phyloP scores from a whole-genome alignment of 2,113 vertebrate genomes.

The Colinus virginianus region DNA sequence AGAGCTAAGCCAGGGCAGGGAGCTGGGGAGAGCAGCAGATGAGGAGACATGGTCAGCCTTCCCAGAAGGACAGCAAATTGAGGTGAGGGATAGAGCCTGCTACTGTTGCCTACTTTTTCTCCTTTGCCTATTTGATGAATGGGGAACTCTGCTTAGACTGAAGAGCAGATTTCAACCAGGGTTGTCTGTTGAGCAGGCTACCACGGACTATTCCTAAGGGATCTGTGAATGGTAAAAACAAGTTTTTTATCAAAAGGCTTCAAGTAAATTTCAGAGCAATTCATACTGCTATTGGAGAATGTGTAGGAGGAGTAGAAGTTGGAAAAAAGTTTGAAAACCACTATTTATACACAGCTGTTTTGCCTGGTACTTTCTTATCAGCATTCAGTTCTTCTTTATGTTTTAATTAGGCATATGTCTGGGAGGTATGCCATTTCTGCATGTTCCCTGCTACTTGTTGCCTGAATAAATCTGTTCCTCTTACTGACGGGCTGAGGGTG shows the following conservation, averaged over 20 bases:
- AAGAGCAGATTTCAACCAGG: background rate
- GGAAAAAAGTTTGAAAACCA: background rate
- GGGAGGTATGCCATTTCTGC: background rate
- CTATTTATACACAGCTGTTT: background rate
- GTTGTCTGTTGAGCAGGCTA: background rate
- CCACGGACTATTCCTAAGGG: background rate
- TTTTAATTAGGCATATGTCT: fast-evolving
- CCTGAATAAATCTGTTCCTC: background rate
- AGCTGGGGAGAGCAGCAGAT: background rate
- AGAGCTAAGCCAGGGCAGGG: background rate
- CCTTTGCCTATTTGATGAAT: background rate
- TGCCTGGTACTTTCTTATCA: background rate
- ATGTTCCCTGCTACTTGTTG: background rate
- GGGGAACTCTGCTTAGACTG: background rate
- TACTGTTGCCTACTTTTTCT: background rate
- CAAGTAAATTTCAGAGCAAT: background rate
- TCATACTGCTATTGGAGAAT: background rate
- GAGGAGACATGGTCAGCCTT: background rate
- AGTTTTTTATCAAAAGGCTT: background rate
- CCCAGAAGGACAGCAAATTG: background rate
- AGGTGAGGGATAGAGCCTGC: background rate
- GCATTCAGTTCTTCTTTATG: background rate
- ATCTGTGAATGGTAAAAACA: background rate
- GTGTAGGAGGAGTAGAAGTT: background rate
- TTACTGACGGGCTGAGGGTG: background rate